These are phyloP conservation scores for Melanaphis sacchari DNA, from an alignment of 1,140 invertebrate species.

Conservation along the genomic window DNA sequence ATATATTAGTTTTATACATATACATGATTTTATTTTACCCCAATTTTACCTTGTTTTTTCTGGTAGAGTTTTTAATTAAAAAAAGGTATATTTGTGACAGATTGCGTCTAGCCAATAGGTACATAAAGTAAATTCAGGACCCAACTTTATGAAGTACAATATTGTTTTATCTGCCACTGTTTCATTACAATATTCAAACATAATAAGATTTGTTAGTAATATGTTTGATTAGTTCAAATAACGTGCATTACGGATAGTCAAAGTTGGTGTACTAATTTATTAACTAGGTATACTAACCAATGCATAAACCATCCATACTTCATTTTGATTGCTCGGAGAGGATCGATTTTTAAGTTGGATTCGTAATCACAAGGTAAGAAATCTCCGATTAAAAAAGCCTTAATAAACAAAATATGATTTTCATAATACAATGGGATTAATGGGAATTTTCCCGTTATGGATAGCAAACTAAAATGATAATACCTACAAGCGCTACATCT, in stretches of 20 bases:
- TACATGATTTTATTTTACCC: too few relatives aligned
- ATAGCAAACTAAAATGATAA: not conserved
- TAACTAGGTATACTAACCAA: conserved; percentile 32
- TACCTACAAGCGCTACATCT: not conserved
- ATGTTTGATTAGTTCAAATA: not conserved
- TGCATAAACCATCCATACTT: conserved; percentile 53
- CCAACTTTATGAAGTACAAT: not conserved
- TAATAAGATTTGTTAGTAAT: not conserved
- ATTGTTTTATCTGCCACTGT: not conserved
- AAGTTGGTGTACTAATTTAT: not conserved
- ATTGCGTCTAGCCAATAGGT: too few relatives aligned
- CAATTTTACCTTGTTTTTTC: too few relatives aligned
- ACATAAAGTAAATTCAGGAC: not conserved
- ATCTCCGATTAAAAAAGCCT: not conserved
- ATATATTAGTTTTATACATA: too few relatives aligned
- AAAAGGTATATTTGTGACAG: too few relatives aligned
- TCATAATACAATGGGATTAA: not conserved
- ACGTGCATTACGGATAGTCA: not conserved
- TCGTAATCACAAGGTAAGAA: conserved; percentile 35
- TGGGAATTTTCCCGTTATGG: not conserved
- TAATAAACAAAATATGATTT: not conserved
- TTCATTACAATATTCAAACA: not conserved
- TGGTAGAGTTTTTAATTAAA: too few relatives aligned
- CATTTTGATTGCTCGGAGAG: conserved; percentile 8
- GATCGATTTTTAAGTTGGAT: conserved; percentile 47